phyloP scores from a whole-genome alignment of 2,113 vertebrate genomes.

The Ia io region DNA sequence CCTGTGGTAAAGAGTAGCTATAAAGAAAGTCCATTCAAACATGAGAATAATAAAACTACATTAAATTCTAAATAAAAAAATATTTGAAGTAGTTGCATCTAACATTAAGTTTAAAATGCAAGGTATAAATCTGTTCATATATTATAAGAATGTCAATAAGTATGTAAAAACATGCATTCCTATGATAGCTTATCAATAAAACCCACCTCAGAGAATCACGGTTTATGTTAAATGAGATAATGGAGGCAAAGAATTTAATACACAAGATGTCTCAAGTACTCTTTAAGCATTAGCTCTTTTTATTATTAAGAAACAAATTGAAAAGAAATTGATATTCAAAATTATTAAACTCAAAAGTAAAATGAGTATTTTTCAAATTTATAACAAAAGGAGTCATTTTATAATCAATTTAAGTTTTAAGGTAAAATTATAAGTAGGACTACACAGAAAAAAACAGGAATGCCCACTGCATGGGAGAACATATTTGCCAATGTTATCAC shows the following conservation, averaged over 20 bases:
- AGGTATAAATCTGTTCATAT: background rate
- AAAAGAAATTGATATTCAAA: background rate
- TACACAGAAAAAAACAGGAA: no score
- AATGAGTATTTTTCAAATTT: background rate
- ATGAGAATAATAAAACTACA: background rate
- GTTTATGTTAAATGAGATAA: background rate
- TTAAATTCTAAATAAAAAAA: background rate
- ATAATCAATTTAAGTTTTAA: slow-evolving; percentile 11
- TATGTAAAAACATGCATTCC: background rate
- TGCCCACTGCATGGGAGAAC: no score
- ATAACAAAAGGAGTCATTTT: background rate
- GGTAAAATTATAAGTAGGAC: background rate
- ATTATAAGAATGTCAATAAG: background rate
- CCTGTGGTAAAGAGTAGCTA: background rate
- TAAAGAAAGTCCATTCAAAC: background rate
- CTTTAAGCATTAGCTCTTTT: background rate
- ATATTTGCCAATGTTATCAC: no score
- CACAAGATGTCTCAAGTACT: background rate
- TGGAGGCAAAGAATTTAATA: background rate
- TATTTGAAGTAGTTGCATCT: background rate
- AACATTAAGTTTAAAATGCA: background rate
- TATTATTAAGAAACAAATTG: background rate
- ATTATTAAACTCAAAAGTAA: background rate
- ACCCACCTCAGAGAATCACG: background rate
- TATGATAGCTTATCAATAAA: background rate